Evolutionary conservation across 2,888 invertebrate genomes (phyloP), one percentile per base, ranked within the genome.

Genomic region (Epirrhoe tristata): DNA sequence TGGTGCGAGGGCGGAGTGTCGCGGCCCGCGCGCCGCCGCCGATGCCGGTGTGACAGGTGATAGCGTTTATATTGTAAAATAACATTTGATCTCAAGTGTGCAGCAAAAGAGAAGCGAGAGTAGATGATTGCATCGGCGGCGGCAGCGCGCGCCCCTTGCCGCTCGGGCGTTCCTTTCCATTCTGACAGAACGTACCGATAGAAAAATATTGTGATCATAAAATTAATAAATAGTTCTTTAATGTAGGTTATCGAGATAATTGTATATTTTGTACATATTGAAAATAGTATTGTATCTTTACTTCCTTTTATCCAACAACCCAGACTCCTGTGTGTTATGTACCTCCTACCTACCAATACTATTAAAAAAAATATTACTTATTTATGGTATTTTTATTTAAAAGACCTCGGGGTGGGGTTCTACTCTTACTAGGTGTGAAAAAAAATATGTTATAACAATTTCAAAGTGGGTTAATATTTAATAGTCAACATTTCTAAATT

Each of bases 321-420:
- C 93, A 93, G 91, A 91, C 87, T 91, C 91, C 91, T 93, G 94
- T 90, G 93, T 94, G 94, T 93, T 93, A 94, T 93, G 93, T 93
- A 93, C 93, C 93, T 93, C 93, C 91, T 94, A 93, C 93, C 93
- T 93, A 94, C 93, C 93, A 94, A 93, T 94, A 94, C 93, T 93
- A 94, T 94, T 94, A 93, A 93, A 94, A n/a, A 92, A 93, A 93
- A 93, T 92, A 93, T 93, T 93, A 93, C 92, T 91, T 89, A 89
- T 39, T 57, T 52, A 81, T 78, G 61, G 73, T 76, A 78, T 81
- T 82, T 84, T 86, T 81, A 73, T 77, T 79, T 72, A 16, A 24
- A 8, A 43, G 17, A 51, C 54, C 39, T 36, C 14, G 10, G 32
- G 31, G 32, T 6, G 53, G 48, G 58, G 43, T 43, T 5, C 12